These are phyloP conservation scores for Anoplophora glabripennis DNA, from an alignment of 1,140 invertebrate genomes.

Conservation along the genomic window DNA sequence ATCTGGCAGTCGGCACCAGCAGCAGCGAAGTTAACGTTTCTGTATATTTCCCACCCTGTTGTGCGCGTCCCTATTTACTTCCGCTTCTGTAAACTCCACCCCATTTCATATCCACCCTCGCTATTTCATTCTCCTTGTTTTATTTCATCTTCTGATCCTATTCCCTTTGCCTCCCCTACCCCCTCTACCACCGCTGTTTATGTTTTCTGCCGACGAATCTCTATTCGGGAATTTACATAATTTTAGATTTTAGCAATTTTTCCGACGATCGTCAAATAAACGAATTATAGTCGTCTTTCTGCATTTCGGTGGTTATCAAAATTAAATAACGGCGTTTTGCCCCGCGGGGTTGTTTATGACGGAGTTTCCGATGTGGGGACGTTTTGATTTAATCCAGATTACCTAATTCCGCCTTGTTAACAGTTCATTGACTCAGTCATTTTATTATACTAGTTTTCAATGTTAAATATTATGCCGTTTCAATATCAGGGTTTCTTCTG, in stretches of 20 bases:
- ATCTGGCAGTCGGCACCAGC: slow-evolving; percentile 35
- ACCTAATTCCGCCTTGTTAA: no score
- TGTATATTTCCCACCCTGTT: slow-evolving; percentile 46
- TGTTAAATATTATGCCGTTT: no score
- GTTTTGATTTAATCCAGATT: no score
- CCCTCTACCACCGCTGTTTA: slow-evolving; percentile 35
- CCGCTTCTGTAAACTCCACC: slow-evolving; percentile 51
- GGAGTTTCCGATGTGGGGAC: no score
- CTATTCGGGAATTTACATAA: slow-evolving; percentile 46
- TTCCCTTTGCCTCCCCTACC: slow-evolving; percentile 26
- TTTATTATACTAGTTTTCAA: no score
- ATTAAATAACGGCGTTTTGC: slow-evolving; percentile 6
- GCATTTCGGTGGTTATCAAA: slow-evolving; percentile 4
- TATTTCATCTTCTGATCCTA: slow-evolving; percentile 50
- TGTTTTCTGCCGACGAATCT: slow-evolving; percentile 48
- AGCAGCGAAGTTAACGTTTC: slow-evolving; percentile 35
- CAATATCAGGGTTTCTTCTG: no score
- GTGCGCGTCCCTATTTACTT: slow-evolving; percentile 50
- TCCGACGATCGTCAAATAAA: slow-evolving; percentile 22
- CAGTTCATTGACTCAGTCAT: no score
- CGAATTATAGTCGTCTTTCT: slow-evolving; percentile 16
- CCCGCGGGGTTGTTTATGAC: no score
- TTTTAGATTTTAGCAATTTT: slow-evolving; percentile 44
- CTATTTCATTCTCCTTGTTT: slow-evolving; percentile 51
- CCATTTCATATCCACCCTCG: slow-evolving; percentile 51